Evolutionary conservation across 2,113 vertebrate species (phyloP), one percentile per base, ranked within the genome.

Genomic region (Limanda limanda): DNA sequence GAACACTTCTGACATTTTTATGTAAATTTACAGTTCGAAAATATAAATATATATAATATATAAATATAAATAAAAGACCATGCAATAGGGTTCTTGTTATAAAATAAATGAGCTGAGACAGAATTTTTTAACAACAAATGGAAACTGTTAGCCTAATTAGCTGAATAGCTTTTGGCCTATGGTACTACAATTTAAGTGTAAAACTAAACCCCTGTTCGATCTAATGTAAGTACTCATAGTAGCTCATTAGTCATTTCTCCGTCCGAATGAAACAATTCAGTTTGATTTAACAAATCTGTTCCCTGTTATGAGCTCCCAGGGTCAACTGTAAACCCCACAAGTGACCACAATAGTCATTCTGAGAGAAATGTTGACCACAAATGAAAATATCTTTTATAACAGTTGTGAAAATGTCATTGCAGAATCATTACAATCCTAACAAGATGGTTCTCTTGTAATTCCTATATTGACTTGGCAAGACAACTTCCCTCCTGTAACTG

Each of bases 381-480:
- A 60, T 61, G 21, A 45, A 81, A 71, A 68, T 71, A 51, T 77
- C 3, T 63, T 66, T 47, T 52, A 37, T 9, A 71, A 51, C 27
- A 58, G 24, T 24, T 14, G 5, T 68, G 64, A 71, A 82, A 11
- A 13, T 56, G 56, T 88, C 72, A 10, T 24, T 40, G 13, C 51
- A 64, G 40, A 69, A 72, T 70, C 35, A 66, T 11, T 79, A 67
- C 24, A 78, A 24, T 47, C 14, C 59, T 66, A 69, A 70, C 62
- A 77, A 69, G 31, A 20, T 24, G 20, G 51, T 74, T 35, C 37
- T 65, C 60, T 56, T 79, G 40, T 57, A 64, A 74, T 85, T 69
- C 57, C 40, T 64, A 71, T 68, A 47, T 24, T 86, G 27, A 86
- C 75, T 83, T 78, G 82, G 66, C 45, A 45, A 61, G 78, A 65